Evolutionary conservation across 2,888 invertebrate species (phyloP), one percentile per base, ranked within the genome.

Genomic region (Actias luna): DNA sequence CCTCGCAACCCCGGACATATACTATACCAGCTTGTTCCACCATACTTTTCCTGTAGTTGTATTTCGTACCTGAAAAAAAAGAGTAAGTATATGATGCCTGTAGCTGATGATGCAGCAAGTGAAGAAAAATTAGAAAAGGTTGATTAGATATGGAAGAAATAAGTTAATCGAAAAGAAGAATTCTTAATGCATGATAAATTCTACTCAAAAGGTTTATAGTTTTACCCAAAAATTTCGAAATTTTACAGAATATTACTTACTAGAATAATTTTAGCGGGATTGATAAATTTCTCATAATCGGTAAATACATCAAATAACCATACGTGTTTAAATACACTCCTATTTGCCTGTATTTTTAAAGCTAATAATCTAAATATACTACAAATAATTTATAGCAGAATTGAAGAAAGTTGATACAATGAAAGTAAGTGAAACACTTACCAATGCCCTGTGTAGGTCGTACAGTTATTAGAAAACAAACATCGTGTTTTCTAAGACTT

Each of bases 1-100:
- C 96, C 88, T 99, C 99, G 88, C 99, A 99, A 0, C 99, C 99
- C 22, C 99, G 94, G 0, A 99, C 98, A 78, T 95, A 97, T 0
- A 95, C 94, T 69, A 99, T 93, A 0, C 99, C 98, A 2, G 98
- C 98, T 93, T 99, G 98, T 0, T 98, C 96, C 31, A 98, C 95
- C 87, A 99, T 99, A 8, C 97, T 96, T 71, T 96, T 94, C 74
- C 96, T 94, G 73, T 95, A 95, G 83, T 96, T 96, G 78, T 97
- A 97, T 79, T 95, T 96, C 5, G 97, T 96, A 59, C 96, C 96
- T 92, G 62, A 16, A 59, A 61, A 60, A 39, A 22, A 29, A 25
- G 8, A 22, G 42, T 35, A 14, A 12, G 35, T 35, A 35, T 14
- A n/a, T n/a, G n/a, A n/a, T n/a, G n/a, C n/a, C 16, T 4, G 16